A percentile compares a stretch with the other conserved stretches of the same genome.
These are phyloP conservation scores for Leptonema lineaticorne DNA, from an alignment of 1,140 invertebrate genomes.

Conservation along the genomic window DNA sequence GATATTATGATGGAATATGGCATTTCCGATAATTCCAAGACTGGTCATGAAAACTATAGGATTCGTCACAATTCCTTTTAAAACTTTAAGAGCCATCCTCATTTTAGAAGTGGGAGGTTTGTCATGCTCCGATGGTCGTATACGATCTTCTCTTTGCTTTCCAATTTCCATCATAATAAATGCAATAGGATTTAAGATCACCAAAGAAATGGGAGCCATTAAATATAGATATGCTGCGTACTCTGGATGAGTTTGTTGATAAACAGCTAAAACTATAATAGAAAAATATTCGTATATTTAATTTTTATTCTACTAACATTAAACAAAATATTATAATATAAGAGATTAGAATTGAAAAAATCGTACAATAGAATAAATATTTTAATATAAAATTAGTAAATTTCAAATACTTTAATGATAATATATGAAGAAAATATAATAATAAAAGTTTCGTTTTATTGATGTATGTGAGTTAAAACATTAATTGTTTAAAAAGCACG, in stretches of 20 bases:
- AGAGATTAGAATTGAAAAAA: no score
- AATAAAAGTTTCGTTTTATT: no score
- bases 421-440: not conserved
- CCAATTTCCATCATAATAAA: constrained; percentile 89
- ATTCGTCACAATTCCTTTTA: constrained; percentile 78
- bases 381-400: no score
- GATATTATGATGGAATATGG: constrained; percentile 75
- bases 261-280: constrained; percentile 72
- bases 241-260: constrained; percentile 79
- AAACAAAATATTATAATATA: no score
- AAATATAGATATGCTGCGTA: constrained; percentile 91
- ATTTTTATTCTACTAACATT: no score
- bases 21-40: constrained; percentile 85
- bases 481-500: not conserved
- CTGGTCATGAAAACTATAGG: constrained; percentile 92
- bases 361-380: no score
- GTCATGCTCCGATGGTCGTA: not conserved
- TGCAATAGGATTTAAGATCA: constrained; percentile 90
- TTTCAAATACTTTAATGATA: no score
- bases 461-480: no score
- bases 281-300: not conserved
- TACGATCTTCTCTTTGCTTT: constrained; percentile 57
- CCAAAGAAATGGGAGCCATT: constrained; percentile 90
- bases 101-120: constrained; percentile 15
- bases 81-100: constrained; percentile 41